A percentile compares a stretch with the other conserved stretches of the same genome.
phyloP scores from a whole-genome alignment of 1,140 invertebrate species.

The Battus philenor region DNA sequence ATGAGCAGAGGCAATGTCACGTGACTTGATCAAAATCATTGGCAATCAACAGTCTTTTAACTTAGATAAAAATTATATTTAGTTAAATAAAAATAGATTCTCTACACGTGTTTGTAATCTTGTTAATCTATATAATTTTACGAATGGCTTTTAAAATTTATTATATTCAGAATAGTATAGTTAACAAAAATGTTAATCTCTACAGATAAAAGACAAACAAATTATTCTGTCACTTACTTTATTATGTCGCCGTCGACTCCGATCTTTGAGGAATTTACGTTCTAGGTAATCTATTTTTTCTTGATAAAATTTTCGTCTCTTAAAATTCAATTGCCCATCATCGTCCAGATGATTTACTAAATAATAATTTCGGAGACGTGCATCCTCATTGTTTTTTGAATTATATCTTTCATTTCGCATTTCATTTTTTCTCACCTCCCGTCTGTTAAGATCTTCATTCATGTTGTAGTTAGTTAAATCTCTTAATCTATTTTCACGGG shows the following conservation, averaged over 20 bases:
- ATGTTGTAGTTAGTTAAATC: slow-evolving; percentile 4
- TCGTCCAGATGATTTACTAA: slow-evolving; percentile 1
- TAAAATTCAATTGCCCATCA: slow-evolving; percentile 24
- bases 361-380: slow-evolving; percentile 6
- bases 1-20: too few relatives aligned
- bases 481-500: not conserved
- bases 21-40: too few relatives aligned
- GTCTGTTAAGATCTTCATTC: slow-evolving; percentile 16
- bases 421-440: slow-evolving; percentile 6
- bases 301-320: slow-evolving; percentile 43
- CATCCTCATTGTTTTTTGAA: slow-evolving; percentile 5
- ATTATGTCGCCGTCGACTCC: slow-evolving; percentile 10
- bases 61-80: too few relatives aligned
- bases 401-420: slow-evolving; percentile 12
- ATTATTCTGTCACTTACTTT: slow-evolving; percentile 12
- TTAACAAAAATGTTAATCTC: too few relatives aligned
- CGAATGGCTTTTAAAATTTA: too few relatives aligned
- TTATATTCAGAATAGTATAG: too few relatives aligned
- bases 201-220: too few relatives aligned
- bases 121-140: too few relatives aligned
- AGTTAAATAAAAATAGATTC: too few relatives aligned
- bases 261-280: slow-evolving; percentile 24
- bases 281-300: slow-evolving; percentile 37
- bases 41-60: too few relatives aligned
- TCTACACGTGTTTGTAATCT: too few relatives aligned